These are phyloP conservation scores for Acronicta psi DNA, from an alignment of 2,888 invertebrate species.

Conservation along the genomic window DNA sequence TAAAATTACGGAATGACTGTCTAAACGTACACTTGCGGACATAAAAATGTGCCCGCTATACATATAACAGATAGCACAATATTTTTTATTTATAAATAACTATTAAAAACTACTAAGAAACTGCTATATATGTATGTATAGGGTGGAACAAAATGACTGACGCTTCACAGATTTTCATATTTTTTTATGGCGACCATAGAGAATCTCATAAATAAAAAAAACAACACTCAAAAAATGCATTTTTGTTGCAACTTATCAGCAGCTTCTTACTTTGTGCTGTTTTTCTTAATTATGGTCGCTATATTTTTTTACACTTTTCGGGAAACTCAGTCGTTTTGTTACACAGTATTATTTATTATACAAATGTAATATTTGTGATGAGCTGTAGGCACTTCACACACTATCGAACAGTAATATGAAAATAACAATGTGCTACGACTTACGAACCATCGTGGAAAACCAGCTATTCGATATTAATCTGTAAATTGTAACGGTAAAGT, in stretches of 20 bases:
- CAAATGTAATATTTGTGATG: constrained; percentile 45
- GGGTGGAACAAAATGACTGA: not conserved
- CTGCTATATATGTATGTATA: constrained; percentile 24
- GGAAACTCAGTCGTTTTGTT: not conserved
- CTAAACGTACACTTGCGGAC: constrained; percentile 62
- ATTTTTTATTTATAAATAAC: constrained; percentile 33
- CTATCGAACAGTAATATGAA: constrained; percentile 2
- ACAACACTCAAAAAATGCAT: not conserved
- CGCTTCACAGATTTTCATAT: not conserved
- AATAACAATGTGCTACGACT: not conserved
- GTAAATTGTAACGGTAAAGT: not conserved
- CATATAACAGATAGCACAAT: constrained; percentile 39
- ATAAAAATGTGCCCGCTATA: constrained; percentile 58
- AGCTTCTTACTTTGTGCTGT: too few species aligned
- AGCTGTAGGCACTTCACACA: constrained; percentile 47
- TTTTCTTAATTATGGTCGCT: too few species aligned
- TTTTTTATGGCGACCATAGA: not conserved
- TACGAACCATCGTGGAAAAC: not conserved
- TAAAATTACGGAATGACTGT: constrained; percentile 64
- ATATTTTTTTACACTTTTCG: not conserved
- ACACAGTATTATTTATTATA: constrained; percentile 16
- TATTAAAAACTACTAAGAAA: constrained; percentile 48
- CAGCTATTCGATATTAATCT: not conserved
- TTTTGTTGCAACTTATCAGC: too few species aligned
- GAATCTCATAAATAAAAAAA: not conserved